phyloP scores from a whole-genome alignment of 1,140 invertebrate species.

The Atta colombica region DNA sequence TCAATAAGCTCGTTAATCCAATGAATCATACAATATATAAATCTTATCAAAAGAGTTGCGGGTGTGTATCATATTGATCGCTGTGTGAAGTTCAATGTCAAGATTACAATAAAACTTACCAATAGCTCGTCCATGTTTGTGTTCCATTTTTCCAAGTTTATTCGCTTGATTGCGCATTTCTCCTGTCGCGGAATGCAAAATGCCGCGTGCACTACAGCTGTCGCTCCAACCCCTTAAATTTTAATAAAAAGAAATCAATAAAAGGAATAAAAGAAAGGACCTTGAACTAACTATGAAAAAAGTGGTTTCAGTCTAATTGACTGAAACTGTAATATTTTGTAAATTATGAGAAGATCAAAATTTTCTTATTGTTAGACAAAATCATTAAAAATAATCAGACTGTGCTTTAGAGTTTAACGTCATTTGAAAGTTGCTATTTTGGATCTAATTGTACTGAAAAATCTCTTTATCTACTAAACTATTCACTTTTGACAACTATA shows the following conservation, averaged over 20 bases:
- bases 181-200: slow-evolving; percentile 97
- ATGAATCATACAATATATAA: slow-evolving; percentile 45
- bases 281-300: too few species aligned
- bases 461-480: too few species aligned
- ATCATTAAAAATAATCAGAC: too few species aligned
- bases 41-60: slow-evolving; percentile 19
- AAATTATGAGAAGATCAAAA: too few species aligned
- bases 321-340: too few species aligned
- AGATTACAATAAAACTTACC: slow-evolving; percentile 84
- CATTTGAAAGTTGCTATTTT: too few species aligned
- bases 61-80: not conserved
- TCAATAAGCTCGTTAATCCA: slow-evolving; percentile 48
- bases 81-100: slow-evolving; percentile 22
- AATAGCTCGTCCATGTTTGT: slow-evolving; percentile 99
- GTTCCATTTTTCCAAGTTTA: slow-evolving; percentile 99
- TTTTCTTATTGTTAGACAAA: too few species aligned
- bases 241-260: slow-evolving; percentile 65
- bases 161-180: slow-evolving; percentile 99
- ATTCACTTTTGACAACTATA: too few species aligned
- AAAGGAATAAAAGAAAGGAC: slow-evolving; percentile 21
- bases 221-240: slow-evolving; percentile 95
- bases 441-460: too few species aligned
- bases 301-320: too few species aligned
- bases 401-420: too few species aligned
- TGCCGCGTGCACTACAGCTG: slow-evolving; percentile 98